Conservation (phyloP, 2,797 vertebrate species). For the Myiotriccus ornatus region DNA sequence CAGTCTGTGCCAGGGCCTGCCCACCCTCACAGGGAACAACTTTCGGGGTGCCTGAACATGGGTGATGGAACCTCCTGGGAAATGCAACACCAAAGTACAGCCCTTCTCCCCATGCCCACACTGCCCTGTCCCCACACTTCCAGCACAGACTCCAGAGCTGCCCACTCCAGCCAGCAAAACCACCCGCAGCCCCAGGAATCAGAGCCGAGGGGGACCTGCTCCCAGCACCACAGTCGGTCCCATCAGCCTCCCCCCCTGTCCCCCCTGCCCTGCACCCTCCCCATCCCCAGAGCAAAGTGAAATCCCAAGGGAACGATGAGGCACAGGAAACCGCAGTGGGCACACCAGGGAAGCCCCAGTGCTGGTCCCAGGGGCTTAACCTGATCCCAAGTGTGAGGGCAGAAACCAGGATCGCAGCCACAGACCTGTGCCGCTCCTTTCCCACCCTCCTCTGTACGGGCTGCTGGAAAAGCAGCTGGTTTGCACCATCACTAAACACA, state of each 20-base stretch:
- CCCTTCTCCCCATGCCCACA: neutral
- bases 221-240: neutral
- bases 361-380: neutral
- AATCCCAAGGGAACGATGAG: neutral
- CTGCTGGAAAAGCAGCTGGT: neutral
- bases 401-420: accelerated
- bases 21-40: neutral
- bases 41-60: neutral
- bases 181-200: neutral
- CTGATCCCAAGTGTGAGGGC: neutral
- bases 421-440: neutral
- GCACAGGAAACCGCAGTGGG: accelerated
- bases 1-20: neutral
- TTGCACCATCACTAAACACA: neutral
- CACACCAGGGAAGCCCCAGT: accelerated
- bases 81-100: accelerated
- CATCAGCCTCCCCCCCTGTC: neutral
- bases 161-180: neutral
- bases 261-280: neutral
- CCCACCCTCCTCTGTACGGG: accelerated
- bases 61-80: neutral
- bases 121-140: neutral
- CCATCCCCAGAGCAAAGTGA: accelerated
- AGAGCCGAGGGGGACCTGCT: neutral
- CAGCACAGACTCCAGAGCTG: neutral